Percentiles rank a stretch among this genome's conserved stretches.
phyloP scores from a whole-genome alignment of 2,888 invertebrate genomes.

The Phyto melanocephala region DNA sequence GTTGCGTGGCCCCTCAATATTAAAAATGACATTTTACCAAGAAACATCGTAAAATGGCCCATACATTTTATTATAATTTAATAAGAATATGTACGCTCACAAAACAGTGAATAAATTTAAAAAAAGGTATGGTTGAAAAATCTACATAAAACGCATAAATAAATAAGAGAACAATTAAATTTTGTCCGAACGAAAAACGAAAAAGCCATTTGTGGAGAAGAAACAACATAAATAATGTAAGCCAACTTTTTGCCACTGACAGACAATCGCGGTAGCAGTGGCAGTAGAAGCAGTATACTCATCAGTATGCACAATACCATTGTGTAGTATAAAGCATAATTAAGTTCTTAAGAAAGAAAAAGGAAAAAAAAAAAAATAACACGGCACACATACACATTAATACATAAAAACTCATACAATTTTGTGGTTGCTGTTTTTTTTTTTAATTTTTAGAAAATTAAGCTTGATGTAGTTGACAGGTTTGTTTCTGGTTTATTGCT shows the following conservation, averaged over 20 bases:
- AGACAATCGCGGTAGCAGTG: background rate
- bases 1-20: background rate
- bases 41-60: background rate
- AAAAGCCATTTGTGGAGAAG: background rate
- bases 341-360: background rate
- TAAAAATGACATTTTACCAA: background rate
- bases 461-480: constrained; percentile 19
- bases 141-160: background rate
- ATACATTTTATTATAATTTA: constrained; percentile 14
- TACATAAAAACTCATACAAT: background rate
- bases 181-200: background rate
- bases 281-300: background rate
- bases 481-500: constrained; percentile 6
- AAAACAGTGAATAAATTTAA: background rate
- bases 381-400: background rate
- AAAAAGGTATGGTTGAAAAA: background rate
- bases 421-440: background rate
- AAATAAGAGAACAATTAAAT: background rate
- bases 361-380: too few relatives aligned
- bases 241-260: background rate
- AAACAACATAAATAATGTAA: background rate
- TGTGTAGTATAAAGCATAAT: background rate
- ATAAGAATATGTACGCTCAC: background rate
- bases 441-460: constrained; percentile 21
- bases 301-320: background rate